A percentile compares a stretch with the other conserved stretches of the same genome.
Evolutionary conservation across 2,888 invertebrate species (phyloP).

Genomic region (Smittia aterrima): DNA sequence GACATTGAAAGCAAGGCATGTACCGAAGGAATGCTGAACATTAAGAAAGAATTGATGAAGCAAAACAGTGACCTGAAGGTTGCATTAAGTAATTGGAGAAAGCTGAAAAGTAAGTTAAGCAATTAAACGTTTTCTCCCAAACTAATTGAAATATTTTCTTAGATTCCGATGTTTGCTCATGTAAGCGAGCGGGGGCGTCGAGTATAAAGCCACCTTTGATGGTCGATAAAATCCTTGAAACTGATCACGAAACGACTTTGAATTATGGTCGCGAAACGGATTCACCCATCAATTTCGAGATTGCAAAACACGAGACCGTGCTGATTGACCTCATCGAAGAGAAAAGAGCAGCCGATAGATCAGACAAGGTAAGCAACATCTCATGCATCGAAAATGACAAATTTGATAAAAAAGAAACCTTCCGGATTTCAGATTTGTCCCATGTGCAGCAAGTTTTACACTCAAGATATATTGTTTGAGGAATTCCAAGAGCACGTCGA

Average conservation of each 20-base stretch:
- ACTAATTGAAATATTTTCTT: slow-evolving; percentile 36
- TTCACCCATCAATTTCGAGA: slow-evolving; percentile 13
- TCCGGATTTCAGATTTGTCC: slow-evolving; percentile 64
- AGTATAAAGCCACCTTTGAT: slow-evolving; percentile 48
- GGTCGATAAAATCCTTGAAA: slow-evolving; percentile 53
- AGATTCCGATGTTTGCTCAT: slow-evolving; percentile 47
- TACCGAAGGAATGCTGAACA: slow-evolving; percentile 61
- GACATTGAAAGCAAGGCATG: slow-evolving; percentile 64
- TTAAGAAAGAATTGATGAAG: slow-evolving; percentile 62
- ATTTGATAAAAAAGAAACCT: too few relatives aligned
- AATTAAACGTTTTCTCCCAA: background rate
- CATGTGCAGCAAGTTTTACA: slow-evolving; percentile 67
- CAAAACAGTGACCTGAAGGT: slow-evolving; percentile 64
- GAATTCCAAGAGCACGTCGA: slow-evolving; percentile 75
- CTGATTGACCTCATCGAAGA: slow-evolving; percentile 51
- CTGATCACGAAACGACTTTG: slow-evolving; percentile 46
- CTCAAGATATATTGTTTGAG: slow-evolving; percentile 59
- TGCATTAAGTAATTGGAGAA: slow-evolving; percentile 45
- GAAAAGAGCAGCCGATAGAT: slow-evolving; percentile 49
- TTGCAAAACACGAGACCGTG: background rate
- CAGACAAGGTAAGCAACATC: slow-evolving; percentile 44
- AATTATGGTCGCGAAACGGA: slow-evolving; percentile 29
- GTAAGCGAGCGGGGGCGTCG: background rate
- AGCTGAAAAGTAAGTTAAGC: slow-evolving; percentile 40
- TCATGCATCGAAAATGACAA: too few relatives aligned